Evolutionary conservation across 2,888 invertebrate genomes (phyloP), one percentile per base, ranked within the genome.

Genomic region (Ligdia adustata): DNA sequence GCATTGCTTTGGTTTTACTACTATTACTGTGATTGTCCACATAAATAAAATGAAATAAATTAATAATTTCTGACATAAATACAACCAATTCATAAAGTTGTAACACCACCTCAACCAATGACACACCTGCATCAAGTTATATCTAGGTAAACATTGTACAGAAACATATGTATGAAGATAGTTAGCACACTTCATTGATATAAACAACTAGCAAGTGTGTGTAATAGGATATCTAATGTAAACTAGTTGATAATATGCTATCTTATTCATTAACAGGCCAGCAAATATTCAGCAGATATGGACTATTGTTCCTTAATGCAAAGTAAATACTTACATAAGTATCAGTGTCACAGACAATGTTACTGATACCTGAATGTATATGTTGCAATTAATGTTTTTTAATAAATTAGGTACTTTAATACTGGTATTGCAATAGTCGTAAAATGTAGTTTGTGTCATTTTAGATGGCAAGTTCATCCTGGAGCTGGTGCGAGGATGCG

Each of bases 391-490:
- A n/a, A n/a, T n/a, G n/a, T n/a, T n/a, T n/a, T n/a, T n/a, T n/a
- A n/a, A n/a, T n/a, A n/a, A n/a, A n/a, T n/a, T n/a, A n/a, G n/a
- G n/a, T n/a, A n/a, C n/a, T n/a, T n/a, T n/a, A n/a, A n/a, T n/a
- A n/a, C n/a, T n/a, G n/a, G n/a, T n/a, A n/a, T n/a, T n/a, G n/a
- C n/a, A n/a, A n/a, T n/a, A n/a, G n/a, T n/a, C n/a, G n/a, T 26
- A 22, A 22, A 22, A n/a, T 6, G 22, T 22, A 3, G 6, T n/a
- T 35, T 38, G 18, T 29, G 7, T 26, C 45, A 42, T 58, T 47
- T 33, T 82, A 96, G 97, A 97, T 94, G 97, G 97, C 55, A 96
- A 97, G 85, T 96, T 97, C 81, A 96, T 97, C 70, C 84, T 97
- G 91, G 97, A 97, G 88, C 77, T 97, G 89, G 96, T 89, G 53